Base-by-base conservation (phyloP, 2,888 invertebrate species). In the Fabriciana adippe region DNA sequence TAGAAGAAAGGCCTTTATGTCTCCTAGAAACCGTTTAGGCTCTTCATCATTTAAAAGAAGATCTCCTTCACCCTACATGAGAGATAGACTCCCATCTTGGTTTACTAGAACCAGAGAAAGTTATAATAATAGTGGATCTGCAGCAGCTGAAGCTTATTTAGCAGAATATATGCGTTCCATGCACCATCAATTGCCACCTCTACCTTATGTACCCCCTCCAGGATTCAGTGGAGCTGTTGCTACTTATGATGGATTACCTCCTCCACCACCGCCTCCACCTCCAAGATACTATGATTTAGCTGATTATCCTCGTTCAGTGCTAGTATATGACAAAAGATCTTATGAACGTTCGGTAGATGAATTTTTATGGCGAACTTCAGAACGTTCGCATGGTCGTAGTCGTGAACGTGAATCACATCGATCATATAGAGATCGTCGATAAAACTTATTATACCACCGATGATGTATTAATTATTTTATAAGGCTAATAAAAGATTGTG, bases 261-360 rank as follows among this genome's bases (percentile, higher is more conserved):
- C 96, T 14, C 95, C 96, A n/a, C 96, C 96, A 15, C 96, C 96
- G 16, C 91, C 91, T 1, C 92, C 91, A 0, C 96, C 96, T 3
- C 94, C 97, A n/a, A 85, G 90, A 4, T 90, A 90, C 71, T 92
- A 92, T 61, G 97, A 97, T 79, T 82, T 96, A 71, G 95, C 96
- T 13, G 97, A 97, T 75, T 97, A 96, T 87, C 94, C 95, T 55
- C 88, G 94, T 79, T 91, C 94, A 76, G 92, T 95, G 80, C 86
- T 94, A 78, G 89, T 94, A 63, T 94, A 95, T 78, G 96, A 96
- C 74, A 96, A 96, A 80, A 94, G 96, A 61, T 96, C 96, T 50
- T 98, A 98, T 87, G 98, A 98, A 84, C 95, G 97, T 62, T 96
- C 97, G 68, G 97, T 97, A 31, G 92, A 97, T 86, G 97, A 97